A percentile compares a stretch with the other conserved stretches of the same genome.
phyloP scores from a whole-genome alignment of 2,797 vertebrate genomes.

The Microctenopoma steveboyesi region DNA sequence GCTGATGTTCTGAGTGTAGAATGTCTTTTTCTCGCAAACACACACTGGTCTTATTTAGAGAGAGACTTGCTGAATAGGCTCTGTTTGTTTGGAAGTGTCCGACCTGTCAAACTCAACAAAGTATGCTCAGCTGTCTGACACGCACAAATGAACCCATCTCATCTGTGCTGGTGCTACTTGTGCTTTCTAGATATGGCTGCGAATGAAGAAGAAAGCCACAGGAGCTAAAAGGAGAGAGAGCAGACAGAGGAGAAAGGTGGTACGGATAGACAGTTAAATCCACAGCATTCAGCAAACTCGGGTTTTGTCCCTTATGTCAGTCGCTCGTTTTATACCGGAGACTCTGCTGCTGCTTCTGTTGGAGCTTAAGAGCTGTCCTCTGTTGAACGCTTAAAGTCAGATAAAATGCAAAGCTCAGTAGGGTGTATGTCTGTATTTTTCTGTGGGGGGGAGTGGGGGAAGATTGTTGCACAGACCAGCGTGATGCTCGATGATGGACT shows the following conservation, averaged over 20 bases:
- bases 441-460: neutral
- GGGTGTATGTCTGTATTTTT: too few relatives aligned
- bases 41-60: constrained; percentile 27
- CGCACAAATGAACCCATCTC: constrained; percentile 80
- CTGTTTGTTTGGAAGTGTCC: constrained; percentile 73
- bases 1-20: constrained; percentile 33
- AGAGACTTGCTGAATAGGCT: constrained; percentile 54
- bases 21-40: constrained; percentile 15
- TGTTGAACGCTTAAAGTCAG: constrained; percentile 13
- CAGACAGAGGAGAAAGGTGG: constrained; percentile 16
- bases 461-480: constrained; percentile 8
- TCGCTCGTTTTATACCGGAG: constrained; percentile 40
- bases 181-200: constrained; percentile 52
- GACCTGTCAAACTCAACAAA: constrained; percentile 70
- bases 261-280: constrained; percentile 13
- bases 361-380: constrained; percentile 33
- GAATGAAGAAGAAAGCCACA: constrained; percentile 54
- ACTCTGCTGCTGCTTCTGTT: constrained; percentile 26
- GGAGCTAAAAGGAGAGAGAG: constrained; percentile 29
- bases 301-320: constrained; percentile 47
- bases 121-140: constrained; percentile 71
- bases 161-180: constrained; percentile 53
- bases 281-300: constrained; percentile 36
- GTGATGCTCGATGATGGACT: neutral
- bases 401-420: constrained; percentile 23